These are phyloP conservation scores for Trichoplusia ni DNA, from an alignment of 1,140 invertebrate species.

Conservation along the genomic window DNA sequence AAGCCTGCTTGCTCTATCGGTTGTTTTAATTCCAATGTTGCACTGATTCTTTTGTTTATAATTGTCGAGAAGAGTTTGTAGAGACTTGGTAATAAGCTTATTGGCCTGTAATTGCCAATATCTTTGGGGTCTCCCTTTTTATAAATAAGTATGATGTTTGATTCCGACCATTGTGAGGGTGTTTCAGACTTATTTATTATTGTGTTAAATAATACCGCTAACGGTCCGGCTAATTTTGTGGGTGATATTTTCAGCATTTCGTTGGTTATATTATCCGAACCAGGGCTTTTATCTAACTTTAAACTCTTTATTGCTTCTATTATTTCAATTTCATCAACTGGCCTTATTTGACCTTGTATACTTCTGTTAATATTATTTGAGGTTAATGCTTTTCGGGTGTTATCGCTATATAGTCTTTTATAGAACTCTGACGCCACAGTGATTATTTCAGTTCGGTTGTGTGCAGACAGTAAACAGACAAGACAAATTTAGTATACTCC, in stretches of 20 bases:
- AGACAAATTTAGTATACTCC: too few species aligned
- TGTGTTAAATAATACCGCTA: not conserved
- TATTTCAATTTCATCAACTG: too few species aligned
- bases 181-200: not conserved
- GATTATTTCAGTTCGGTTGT: too few species aligned
- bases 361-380: too few species aligned
- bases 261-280: not conserved
- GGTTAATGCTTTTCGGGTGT: too few species aligned
- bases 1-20: not conserved
- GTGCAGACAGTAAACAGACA: too few species aligned
- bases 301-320: too few species aligned
- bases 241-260: not conserved
- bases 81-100: not conserved
- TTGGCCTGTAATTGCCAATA: too few species aligned
- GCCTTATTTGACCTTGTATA: too few species aligned
- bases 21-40: not conserved
- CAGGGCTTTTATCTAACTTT: conserved; percentile 27
- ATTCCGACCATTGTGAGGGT: not conserved
- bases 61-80: not conserved
- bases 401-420: too few species aligned
- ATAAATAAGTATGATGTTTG: not conserved
- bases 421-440: too few species aligned
- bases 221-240: not conserved
- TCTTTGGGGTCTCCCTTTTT: too few species aligned
- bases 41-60: not conserved